Conservation (phyloP, 2,888 invertebrate genomes). For the Ochropleura plecta region DNA sequence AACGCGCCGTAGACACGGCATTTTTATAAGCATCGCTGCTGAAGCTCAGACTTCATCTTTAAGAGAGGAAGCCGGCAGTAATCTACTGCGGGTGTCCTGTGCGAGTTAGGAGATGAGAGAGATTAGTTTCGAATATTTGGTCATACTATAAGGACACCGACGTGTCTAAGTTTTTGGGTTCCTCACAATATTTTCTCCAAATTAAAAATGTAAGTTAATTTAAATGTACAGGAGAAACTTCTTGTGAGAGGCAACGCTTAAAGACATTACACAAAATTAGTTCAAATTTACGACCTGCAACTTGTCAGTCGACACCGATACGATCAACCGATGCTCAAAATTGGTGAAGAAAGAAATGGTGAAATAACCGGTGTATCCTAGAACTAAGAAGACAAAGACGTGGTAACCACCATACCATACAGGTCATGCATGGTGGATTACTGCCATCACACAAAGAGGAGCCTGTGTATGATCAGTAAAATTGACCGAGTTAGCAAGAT, state of each 20-base stretch:
- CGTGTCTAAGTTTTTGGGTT: not conserved
- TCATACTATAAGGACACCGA: not conserved
- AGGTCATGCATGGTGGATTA: not conserved
- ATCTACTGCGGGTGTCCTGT: not conserved
- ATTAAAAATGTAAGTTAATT: too few relatives aligned
- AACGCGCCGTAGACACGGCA: too few relatives aligned
- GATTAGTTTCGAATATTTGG: rapidly evolving
- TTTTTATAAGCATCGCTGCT: too few relatives aligned
- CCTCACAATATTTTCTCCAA: not conserved
- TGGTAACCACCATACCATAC: not conserved
- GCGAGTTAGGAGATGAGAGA: rapidly evolving
- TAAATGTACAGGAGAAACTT: too few relatives aligned
- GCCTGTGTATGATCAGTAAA: not conserved
- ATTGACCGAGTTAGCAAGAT: not conserved
- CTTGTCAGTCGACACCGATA: not conserved
- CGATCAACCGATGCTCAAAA: not conserved
- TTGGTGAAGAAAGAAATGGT: not conserved
- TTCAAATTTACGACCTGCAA: not conserved
- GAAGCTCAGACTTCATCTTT: not conserved
- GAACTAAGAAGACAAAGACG: not conserved
- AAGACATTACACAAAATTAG: not conserved
- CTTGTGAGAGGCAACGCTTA: too few relatives aligned
- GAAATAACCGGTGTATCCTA: not conserved
- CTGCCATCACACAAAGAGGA: not conserved
- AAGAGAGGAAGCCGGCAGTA: not conserved